Conservation (phyloP, 2,888 invertebrate species). For the Teinopalpus imperialis region DNA sequence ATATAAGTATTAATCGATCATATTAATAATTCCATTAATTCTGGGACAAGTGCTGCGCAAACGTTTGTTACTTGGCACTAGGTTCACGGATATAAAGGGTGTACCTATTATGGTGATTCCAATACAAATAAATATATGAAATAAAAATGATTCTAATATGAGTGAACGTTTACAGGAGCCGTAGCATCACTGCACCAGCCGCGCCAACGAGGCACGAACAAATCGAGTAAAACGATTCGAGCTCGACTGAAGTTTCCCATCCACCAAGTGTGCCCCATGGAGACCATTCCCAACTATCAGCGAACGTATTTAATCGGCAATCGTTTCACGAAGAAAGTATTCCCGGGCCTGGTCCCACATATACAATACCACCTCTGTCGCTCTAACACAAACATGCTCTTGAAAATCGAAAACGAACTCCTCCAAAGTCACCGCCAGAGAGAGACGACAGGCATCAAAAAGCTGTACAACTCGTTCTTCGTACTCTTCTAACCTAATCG, state of each 20-base stretch:
- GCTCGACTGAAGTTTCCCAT: slow-evolving; percentile 35
- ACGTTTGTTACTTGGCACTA: too few relatives aligned
- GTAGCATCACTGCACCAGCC: slow-evolving; percentile 50
- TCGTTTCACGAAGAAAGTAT: slow-evolving; percentile 52
- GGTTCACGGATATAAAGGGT: too few relatives aligned
- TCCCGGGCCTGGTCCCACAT: slow-evolving; percentile 51
- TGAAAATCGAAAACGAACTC: slow-evolving; percentile 87
- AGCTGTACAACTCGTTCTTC: slow-evolving; percentile 93
- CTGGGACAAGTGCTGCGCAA: too few relatives aligned
- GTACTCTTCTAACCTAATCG: slow-evolving; percentile 88
- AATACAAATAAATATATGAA: too few relatives aligned
- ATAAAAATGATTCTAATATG: too few relatives aligned
- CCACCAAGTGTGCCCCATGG: slow-evolving; percentile 54
- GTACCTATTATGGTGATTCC: too few relatives aligned
- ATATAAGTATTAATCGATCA: too few relatives aligned
- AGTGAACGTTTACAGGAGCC: slow-evolving; percentile 66
- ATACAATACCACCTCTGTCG: slow-evolving; percentile 59
- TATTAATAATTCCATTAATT: too few relatives aligned
- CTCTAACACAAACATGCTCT: slow-evolving; percentile 82
- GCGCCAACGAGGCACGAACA: slow-evolving; percentile 33
- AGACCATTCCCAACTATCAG: slow-evolving; percentile 48
- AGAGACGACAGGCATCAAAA: slow-evolving; percentile 92
- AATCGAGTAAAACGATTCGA: slow-evolving; percentile 35
- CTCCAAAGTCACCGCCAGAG: slow-evolving; percentile 91
- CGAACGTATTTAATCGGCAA: slow-evolving; percentile 56